These are phyloP conservation scores for Melitaea athalia DNA, from an alignment of 2,888 invertebrate genomes.

Conservation along the genomic window DNA sequence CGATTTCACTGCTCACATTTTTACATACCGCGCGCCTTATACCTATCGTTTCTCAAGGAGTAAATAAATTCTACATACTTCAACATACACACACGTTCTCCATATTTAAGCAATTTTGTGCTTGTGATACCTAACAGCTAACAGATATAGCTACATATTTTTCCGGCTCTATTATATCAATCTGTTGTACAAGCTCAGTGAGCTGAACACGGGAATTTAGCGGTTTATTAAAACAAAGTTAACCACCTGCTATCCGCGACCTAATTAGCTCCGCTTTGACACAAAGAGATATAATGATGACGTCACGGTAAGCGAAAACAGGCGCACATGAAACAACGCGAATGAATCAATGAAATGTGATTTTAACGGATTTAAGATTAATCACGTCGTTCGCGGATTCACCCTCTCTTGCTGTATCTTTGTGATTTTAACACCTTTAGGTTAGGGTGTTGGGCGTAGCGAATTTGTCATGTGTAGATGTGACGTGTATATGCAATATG, in stretches of 20 bases:
- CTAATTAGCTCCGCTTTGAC: conserved; percentile 11
- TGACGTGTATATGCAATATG: no score
- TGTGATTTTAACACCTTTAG: no score
- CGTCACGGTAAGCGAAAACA: not conserved
- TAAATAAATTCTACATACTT: no score
- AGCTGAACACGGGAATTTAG: not conserved
- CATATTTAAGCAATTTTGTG: no score
- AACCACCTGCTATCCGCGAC: not conserved
- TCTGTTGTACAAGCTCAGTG: not conserved
- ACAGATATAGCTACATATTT: not conserved
- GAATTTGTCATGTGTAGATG: no score
- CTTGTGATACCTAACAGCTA: no score
- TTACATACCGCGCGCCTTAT: no score
- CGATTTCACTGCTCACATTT: no score
- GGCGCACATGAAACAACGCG: not conserved
- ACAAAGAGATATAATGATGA: not conserved
- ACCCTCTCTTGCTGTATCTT: not conserved
- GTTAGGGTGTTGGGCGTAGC: no score
- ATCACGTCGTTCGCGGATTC: not conserved
- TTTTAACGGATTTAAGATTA: not conserved
- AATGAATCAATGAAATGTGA: not conserved
- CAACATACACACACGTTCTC: no score
- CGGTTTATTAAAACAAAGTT: conserved; percentile 1
- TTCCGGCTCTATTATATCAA: not conserved
- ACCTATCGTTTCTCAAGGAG: no score